Evolutionary conservation across 1,140 invertebrate species (phyloP), one percentile per base, ranked within the genome.

Genomic region (Drosophila triauraria): DNA sequence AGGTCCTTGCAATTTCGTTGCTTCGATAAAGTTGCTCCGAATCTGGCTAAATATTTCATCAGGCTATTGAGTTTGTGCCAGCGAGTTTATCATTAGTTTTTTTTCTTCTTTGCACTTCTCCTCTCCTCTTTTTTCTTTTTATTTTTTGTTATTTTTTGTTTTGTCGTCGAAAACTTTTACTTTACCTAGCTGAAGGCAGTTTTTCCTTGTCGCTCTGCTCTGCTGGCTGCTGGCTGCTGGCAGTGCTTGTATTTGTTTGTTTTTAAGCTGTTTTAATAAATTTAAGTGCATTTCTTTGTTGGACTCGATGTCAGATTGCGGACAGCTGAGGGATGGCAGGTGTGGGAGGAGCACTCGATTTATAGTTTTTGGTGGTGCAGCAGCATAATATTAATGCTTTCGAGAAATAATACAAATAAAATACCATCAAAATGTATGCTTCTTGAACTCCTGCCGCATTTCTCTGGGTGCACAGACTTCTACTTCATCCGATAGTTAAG

Each of bases 1-100:
- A 46, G 69, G 46, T 72, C 68, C 70, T 44, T 74, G 68, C 70
- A 83, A 79, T 82, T 75, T 83, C 60, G 57, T 54, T 51, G 65
- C 63, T 76, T 64, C 79, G 69, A 82, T 83, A 86, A 85, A 86
- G 82, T 85, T 85, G 69, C 82, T 51, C 61, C 48, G 71, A 83
- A 76, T 80, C 64, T 85, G 78, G 76, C 69, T 72, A 85, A 86
- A 86, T 79, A 85, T 83, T 83, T 83, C 80, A 83, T 81, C 78
- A 86, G 83, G 78, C 69, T 82, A 85, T 86, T 85, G 82, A 67
- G 75, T 78, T 81, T 83, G 58, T 71, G 81, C 81, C 81, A 80
- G 71, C 72, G 58, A 84, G 81, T 83, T 83, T 83, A 84, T 83
- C 81, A 84, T 84, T 80, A 80, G 76, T 83, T 84, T 71, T 69